Evolutionary conservation across 2,113 vertebrate species (phyloP).

Genomic region (Apteryx owenii): DNA sequence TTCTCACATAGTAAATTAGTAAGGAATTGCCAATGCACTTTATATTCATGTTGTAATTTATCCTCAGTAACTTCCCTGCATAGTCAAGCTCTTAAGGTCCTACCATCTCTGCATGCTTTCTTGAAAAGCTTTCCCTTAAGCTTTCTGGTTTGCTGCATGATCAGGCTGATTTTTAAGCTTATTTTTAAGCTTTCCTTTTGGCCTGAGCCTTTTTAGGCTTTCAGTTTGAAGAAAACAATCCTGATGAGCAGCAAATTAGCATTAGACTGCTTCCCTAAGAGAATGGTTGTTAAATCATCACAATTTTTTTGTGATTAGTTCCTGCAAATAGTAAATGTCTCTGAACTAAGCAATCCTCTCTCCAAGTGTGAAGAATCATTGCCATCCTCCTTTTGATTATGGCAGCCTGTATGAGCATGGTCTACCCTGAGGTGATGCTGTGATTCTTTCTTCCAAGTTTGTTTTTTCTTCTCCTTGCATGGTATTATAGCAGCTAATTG

Average conservation of each 20-base stretch:
- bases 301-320: conserved; percentile 46
- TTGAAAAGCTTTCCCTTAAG: neutral
- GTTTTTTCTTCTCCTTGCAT: neutral
- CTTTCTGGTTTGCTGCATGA: conserved; percentile 1
- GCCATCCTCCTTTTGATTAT: neutral
- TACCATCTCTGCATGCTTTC: neutral
- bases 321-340: conserved; percentile 6
- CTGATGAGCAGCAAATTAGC: conserved; percentile 31
- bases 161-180: conserved; percentile 15
- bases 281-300: conserved; percentile 34
- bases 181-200: neutral
- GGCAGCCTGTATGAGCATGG: neutral
- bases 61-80: neutral
- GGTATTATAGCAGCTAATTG: neutral
- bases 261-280: conserved; percentile 30
- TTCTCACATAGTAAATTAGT: neutral
- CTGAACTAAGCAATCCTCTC: conserved; percentile 29
- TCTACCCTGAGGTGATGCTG: neutral
- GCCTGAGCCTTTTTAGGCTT: neutral
- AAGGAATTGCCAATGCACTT: neutral
- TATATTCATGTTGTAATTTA: neutral
- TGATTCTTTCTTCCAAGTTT: neutral
- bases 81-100: neutral
- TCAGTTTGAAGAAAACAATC: conserved; percentile 38
- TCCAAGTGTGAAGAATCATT: neutral